Conservation (phyloP, 2,888 invertebrate genomes). For the Dusona sp. region DNA sequence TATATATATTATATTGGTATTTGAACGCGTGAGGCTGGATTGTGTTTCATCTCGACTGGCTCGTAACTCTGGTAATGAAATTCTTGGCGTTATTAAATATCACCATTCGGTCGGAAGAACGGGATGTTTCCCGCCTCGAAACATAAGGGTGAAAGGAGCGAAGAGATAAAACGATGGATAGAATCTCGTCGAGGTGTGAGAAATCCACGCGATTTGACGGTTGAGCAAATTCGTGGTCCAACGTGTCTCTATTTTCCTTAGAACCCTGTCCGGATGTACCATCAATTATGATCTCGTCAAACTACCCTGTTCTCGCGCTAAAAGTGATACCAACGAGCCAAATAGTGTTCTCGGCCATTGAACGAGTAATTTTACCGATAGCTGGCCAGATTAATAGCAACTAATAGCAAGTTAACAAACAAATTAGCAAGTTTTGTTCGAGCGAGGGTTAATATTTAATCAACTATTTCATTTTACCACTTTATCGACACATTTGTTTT, state of each 20-base stretch:
- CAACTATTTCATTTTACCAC: neutral
- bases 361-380: neutral
- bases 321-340: neutral
- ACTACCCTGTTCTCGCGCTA: neutral
- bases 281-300: conserved; percentile 2
- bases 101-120: conserved; percentile 75
- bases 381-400: neutral
- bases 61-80: conserved; percentile 80
- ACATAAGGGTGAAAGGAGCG: conserved; percentile 15
- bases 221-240: conserved; percentile 61
- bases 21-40: conserved; percentile 45
- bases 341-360: neutral
- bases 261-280: neutral
- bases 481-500: too few relatives aligned
- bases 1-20: neutral
- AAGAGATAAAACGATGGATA: neutral
- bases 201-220: conserved; percentile 61
- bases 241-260: conserved; percentile 7
- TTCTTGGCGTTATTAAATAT: conserved; percentile 82
- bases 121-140: conserved; percentile 68
- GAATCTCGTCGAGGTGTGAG: conserved; percentile 29
- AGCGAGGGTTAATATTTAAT: neutral
- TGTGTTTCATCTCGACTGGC: conserved; percentile 67
- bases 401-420: neutral
- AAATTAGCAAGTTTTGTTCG: neutral